Base-by-base conservation (phyloP, 2,113 vertebrate species). In the Notarius lentiginosus region DNA sequence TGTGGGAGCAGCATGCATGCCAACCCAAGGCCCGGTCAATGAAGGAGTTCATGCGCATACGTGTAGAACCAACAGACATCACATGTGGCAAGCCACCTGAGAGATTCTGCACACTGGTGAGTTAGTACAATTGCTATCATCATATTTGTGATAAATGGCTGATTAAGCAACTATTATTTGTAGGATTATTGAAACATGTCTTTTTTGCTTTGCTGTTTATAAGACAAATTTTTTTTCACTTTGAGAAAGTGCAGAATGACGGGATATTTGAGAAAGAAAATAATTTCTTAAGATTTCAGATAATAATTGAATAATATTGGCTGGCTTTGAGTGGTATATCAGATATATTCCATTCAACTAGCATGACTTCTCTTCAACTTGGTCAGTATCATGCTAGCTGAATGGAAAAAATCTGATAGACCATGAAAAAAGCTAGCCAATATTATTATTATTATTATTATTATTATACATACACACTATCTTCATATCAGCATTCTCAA, bases 1-100 rank as follows among this genome's bases (percentile, higher is more conserved):
- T 97, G 60, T 99, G 98, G 98, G 98, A 99, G 93, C 97, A 97
- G 84, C 98, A 99, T 0, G 98, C 98, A 6, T 99, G 98, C 90
- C 98, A 99, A 91, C 98, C 98, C 87, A 97, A 96, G 93, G 84
- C 95, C 73, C 94, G 94, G 93, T 87, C 95, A 89, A 96, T 99
- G 96, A 99, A 98, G 94, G 96, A 97, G 93, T 95, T 96, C 2
- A 96, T 97, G 93, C 96, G 94, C 0, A 97, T 99, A 83, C 96
- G 95, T 83, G 97, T 99, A 92, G 98, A 99, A 7, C 98, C 98
- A 0, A 91, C 95, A 0, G 97, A 97, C 84, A 97, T 99, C 93
- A 99, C 98, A 0, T 99, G 98, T 1, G 98, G 98, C 72, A 96
- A 98, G 87, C 98, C 98, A 0, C 97, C 97, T 0, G 98, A 99